Percentiles rank a stretch among this genome's conserved stretches.
Evolutionary conservation across 2,888 invertebrate species (phyloP).

Genomic region (Synanthedon myopaeformis): DNA sequence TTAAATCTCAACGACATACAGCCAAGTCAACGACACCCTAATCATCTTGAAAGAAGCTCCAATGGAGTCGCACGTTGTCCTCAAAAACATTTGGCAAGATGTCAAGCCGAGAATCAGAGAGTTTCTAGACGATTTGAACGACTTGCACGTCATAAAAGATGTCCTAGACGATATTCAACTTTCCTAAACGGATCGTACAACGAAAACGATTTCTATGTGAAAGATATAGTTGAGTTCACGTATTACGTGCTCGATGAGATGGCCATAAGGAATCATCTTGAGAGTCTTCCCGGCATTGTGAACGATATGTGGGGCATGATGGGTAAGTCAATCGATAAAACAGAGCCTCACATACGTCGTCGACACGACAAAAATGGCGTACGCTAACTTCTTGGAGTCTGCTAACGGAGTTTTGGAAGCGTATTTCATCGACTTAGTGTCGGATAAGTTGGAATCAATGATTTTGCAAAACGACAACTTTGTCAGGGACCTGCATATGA

Average conservation of each 20-base stretch:
- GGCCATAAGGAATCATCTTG: constrained; percentile 80
- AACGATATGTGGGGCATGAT: constrained; percentile 87
- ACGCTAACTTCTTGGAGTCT: constrained; percentile 77
- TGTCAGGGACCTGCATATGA: constrained; percentile 81
- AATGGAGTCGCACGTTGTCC: constrained; percentile 75
- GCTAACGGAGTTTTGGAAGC: constrained; percentile 78
- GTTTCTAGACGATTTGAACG: constrained; percentile 80
- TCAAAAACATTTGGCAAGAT: constrained; percentile 80
- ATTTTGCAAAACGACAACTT: constrained; percentile 84
- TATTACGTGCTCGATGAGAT: constrained; percentile 81
- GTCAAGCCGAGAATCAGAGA: constrained; percentile 77
- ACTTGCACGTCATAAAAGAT: constrained; percentile 77
- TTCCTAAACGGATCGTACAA: constrained; percentile 83
- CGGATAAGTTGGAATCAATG: constrained; percentile 75
- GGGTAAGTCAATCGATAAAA: constrained; percentile 84
- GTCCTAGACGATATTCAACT: constrained; percentile 77
- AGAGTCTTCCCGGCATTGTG: constrained; percentile 82
- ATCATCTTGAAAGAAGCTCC: constrained; percentile 64
- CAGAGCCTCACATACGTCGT: constrained; percentile 81
- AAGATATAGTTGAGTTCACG: constrained; percentile 78
- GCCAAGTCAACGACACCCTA: constrained; percentile 54
- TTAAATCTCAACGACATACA: constrained; percentile 42
- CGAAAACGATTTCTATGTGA: constrained; percentile 86
- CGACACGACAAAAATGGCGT: constrained; percentile 77
- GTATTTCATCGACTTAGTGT: constrained; percentile 79